Percentiles rank a stretch among this genome's conserved stretches.
Conservation (phyloP, 2,888 invertebrate species). For the Pollenia labialis region DNA sequence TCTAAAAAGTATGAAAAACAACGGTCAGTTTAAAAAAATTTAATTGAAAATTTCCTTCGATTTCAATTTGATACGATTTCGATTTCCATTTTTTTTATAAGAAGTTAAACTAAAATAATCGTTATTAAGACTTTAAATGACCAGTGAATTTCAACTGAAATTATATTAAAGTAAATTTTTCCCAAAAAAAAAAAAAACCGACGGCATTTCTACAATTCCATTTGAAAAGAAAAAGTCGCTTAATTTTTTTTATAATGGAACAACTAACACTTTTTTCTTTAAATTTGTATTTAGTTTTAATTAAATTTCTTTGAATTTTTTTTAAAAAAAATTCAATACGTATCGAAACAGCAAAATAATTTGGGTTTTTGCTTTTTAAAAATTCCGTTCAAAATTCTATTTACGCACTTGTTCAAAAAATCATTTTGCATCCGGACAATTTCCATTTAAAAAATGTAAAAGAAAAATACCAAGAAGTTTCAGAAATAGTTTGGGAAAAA, state of each 20-base stretch:
- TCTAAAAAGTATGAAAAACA: too few species aligned
- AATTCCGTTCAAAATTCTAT: constrained; percentile 54
- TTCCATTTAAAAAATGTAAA: constrained; percentile 36
- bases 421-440: constrained; percentile 52
- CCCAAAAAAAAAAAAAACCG: too few species aligned
- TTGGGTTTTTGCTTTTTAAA: constrained; percentile 1
- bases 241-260: not conserved
- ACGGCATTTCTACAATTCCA: too few species aligned
- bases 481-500: constrained; percentile 7
- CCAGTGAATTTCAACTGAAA: too few species aligned
- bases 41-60: too few species aligned
- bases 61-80: too few species aligned
- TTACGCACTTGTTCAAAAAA: constrained; percentile 63
- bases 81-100: too few species aligned
- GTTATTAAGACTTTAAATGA: too few species aligned
- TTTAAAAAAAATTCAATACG: not conserved
- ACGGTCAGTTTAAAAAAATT: too few species aligned
- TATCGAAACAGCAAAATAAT: not conserved
- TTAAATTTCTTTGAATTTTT: not conserved
- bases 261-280: not conserved
- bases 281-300: not conserved
- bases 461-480: constrained; percentile 40
- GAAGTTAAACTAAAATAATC: too few species aligned
- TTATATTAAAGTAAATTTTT: too few species aligned
- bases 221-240: too few species aligned